These are phyloP conservation scores for Stenichneumon culpator DNA, from an alignment of 2,888 invertebrate genomes.

Conservation along the genomic window DNA sequence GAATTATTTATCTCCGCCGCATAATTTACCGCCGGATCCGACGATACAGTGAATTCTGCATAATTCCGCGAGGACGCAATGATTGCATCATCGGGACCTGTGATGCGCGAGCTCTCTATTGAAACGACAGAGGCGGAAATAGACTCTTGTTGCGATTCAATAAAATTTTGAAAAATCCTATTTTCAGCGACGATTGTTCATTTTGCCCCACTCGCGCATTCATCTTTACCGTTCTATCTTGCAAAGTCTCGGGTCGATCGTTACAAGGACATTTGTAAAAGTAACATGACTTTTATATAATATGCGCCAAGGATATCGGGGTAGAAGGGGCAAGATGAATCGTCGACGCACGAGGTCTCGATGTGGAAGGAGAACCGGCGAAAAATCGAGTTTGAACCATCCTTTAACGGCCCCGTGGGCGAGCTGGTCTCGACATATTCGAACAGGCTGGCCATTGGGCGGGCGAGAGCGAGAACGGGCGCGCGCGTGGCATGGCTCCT, in stretches of 20 bases:
- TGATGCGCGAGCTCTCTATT: too few relatives aligned
- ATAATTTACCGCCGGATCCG: not conserved
- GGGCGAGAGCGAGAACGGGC: conserved; percentile 58
- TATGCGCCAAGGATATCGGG: not conserved
- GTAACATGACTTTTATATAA: conserved; percentile 8
- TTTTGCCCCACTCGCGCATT: too few relatives aligned
- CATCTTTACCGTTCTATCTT: too few relatives aligned
- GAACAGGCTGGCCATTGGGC: conserved; percentile 55
- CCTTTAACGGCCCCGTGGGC: conserved; percentile 70
- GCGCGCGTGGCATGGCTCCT: conserved; percentile 66
- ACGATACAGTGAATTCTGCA: not conserved
- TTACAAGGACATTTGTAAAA: not conserved
- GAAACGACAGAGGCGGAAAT: too few relatives aligned
- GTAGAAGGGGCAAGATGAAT: not conserved
- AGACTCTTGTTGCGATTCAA: too few relatives aligned
- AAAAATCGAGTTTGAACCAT: conserved; percentile 69
- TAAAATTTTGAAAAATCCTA: too few relatives aligned
- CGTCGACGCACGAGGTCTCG: conserved; percentile 41
- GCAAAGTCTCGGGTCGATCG: too few relatives aligned
- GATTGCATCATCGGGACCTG: too few relatives aligned
- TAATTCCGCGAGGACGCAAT: too few relatives aligned
- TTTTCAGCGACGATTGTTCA: too few relatives aligned
- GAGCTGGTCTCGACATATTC: conserved; percentile 60
- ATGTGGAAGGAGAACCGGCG: conserved; percentile 59
- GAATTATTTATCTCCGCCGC: not conserved